phyloP scores from a whole-genome alignment of 2,113 vertebrate species.

The Ammodytes dubius region DNA sequence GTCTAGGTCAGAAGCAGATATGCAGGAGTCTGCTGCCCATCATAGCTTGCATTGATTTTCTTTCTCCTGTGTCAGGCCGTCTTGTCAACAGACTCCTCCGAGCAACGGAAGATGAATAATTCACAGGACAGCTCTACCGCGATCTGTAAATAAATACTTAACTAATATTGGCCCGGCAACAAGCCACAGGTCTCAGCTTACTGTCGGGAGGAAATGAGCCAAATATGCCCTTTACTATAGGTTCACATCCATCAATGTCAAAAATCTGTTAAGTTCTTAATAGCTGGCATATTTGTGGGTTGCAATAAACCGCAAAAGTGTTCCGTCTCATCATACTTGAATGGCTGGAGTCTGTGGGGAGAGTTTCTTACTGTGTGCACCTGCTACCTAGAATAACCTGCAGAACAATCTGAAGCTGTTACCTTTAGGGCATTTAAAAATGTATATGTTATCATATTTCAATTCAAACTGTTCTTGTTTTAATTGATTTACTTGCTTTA shows the following conservation, averaged over 20 bases:
- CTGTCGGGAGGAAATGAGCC: slow-evolving; percentile 30
- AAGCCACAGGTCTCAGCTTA: slow-evolving; percentile 70
- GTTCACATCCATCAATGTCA: slow-evolving; percentile 6
- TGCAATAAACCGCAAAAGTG: neutral
- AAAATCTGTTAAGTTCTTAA: slow-evolving; percentile 40
- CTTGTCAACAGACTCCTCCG: slow-evolving; percentile 79
- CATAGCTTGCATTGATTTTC: slow-evolving; percentile 79
- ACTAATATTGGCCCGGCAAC: slow-evolving; percentile 74
- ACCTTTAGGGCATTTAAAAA: no score
- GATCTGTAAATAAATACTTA: slow-evolving; percentile 84
- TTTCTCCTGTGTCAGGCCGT: slow-evolving; percentile 73
- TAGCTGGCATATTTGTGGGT: slow-evolving; percentile 22
- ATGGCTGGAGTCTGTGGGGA: neutral
- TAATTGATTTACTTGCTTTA: no score
- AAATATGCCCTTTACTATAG: slow-evolving; percentile 30
- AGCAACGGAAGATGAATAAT: slow-evolving; percentile 79
- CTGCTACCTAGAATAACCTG: no score
- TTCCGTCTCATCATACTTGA: neutral
- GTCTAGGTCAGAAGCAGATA: slow-evolving; percentile 62
- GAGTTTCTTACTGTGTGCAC: neutral
- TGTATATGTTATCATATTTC: no score
- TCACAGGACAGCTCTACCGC: slow-evolving; percentile 72
- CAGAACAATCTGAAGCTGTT: no score
- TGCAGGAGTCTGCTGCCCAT: slow-evolving; percentile 75
- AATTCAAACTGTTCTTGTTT: no score